These are phyloP conservation scores for Standfussiana lucernea DNA, from an alignment of 2,888 invertebrate genomes.

Conservation along the genomic window DNA sequence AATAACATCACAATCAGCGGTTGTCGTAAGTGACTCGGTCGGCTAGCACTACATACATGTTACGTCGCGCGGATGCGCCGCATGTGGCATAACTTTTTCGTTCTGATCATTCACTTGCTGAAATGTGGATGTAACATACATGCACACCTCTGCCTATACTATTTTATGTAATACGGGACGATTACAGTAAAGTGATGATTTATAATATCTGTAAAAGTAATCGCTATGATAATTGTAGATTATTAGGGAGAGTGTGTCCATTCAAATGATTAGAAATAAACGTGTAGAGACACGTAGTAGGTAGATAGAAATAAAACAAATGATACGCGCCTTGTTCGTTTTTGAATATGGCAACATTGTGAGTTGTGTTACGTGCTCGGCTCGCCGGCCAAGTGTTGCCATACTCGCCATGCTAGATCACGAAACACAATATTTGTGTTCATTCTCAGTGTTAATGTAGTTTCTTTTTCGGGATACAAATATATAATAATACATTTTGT, in stretches of 20 bases:
- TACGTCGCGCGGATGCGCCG: constrained; percentile 2
- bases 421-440: constrained; percentile 24
- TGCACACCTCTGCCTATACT: background rate
- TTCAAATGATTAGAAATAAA: constrained; percentile 73
- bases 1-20: background rate
- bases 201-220: constrained; percentile 59
- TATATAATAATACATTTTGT: constrained; percentile 67
- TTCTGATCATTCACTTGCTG: background rate
- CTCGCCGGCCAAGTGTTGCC: constrained; percentile 29
- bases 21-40: constrained; percentile 6
- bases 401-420: constrained; percentile 11
- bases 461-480: constrained; percentile 79
- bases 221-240: constrained; percentile 73
- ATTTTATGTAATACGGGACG: constrained; percentile 4
- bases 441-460: constrained; percentile 74
- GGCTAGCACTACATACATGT: constrained; percentile 16
- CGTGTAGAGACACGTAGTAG: constrained; percentile 69
- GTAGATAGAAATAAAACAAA: constrained; percentile 73
- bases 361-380: constrained; percentile 34
- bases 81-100: background rate
- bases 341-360: constrained; percentile 48
- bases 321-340: constrained; percentile 43
- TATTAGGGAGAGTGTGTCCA: constrained; percentile 77
- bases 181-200: constrained; percentile 35
- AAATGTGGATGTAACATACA: background rate